Conservation (phyloP, 2,888 invertebrate genomes). For the Hyles lineata region DNA sequence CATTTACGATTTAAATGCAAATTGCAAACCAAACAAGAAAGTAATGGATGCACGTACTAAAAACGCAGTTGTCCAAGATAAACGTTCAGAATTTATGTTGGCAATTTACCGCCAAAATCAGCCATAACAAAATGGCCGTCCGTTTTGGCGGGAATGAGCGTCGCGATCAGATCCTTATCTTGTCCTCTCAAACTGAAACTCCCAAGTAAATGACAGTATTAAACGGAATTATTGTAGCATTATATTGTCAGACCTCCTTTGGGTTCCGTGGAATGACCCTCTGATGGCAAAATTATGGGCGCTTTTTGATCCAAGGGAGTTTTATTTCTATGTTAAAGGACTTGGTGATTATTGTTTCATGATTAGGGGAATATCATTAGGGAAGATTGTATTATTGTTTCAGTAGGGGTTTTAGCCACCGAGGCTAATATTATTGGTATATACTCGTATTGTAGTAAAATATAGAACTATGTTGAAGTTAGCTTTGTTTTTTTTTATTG, state of each 20-base stretch:
- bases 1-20: not conserved
- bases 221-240: slow-evolving; percentile 56
- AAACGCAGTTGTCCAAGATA: slow-evolving; percentile 21
- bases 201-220: slow-evolving; percentile 59
- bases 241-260: slow-evolving; percentile 37
- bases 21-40: slow-evolving; percentile 9
- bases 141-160: slow-evolving; percentile 53
- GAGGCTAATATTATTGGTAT: too few species aligned
- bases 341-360: not conserved
- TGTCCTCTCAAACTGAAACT: slow-evolving; percentile 45
- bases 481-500: too few species aligned
- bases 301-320: slow-evolving; percentile 13
- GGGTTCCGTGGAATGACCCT: slow-evolving; percentile 32
- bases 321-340: not conserved
- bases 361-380: not conserved
- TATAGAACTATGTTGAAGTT: too few species aligned
- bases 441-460: too few species aligned
- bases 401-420: not conserved
- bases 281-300: slow-evolving; percentile 33
- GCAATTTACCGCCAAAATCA: slow-evolving; percentile 46
- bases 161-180: slow-evolving; percentile 55
- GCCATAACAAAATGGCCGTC: slow-evolving; percentile 51
- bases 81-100: slow-evolving; percentile 27
- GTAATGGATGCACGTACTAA: slow-evolving; percentile 15
- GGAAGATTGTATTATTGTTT: not conserved